phyloP scores from a whole-genome alignment of 2,888 invertebrate species.

The Idaea aversata region DNA sequence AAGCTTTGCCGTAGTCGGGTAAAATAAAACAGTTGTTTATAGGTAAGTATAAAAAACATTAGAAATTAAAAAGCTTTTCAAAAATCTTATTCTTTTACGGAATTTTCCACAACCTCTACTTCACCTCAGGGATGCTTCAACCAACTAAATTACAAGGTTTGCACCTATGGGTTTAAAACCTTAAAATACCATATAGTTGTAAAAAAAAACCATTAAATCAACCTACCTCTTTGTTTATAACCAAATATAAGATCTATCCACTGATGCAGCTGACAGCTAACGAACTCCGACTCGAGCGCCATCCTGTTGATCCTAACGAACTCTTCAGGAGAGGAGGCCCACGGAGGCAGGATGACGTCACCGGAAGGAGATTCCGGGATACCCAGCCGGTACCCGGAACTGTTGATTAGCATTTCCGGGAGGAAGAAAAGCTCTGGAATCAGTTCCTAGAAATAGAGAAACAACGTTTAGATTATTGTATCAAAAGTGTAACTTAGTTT shows the following conservation, averaged over 20 bases:
- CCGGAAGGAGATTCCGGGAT: slow-evolving; percentile 91
- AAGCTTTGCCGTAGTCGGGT: too few relatives aligned
- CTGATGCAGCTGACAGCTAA: slow-evolving; percentile 99
- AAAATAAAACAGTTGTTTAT: too few relatives aligned
- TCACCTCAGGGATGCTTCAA: too few relatives aligned
- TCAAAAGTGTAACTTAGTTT: too few relatives aligned
- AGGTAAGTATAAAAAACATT: too few relatives aligned
- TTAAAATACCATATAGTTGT: too few relatives aligned
- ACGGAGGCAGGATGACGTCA: slow-evolving; percentile 96
- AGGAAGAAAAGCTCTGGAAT: slow-evolving; percentile 99
- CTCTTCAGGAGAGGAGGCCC: slow-evolving; percentile 98
- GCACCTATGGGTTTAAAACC: too few relatives aligned
- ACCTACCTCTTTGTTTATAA: slow-evolving; percentile 96
- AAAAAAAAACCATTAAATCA: neutral
- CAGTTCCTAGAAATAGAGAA: slow-evolving; percentile 84
- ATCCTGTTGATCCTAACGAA: slow-evolving; percentile 98
- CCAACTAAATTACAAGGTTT: too few relatives aligned
- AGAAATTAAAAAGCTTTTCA: too few relatives aligned
- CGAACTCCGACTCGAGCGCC: slow-evolving; percentile 99
- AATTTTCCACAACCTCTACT: too few relatives aligned
- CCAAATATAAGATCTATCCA: slow-evolving; percentile 99
- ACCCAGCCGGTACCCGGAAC: slow-evolving; percentile 89
- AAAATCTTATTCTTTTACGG: too few relatives aligned
- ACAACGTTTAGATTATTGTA: neutral
- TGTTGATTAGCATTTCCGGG: slow-evolving; percentile 98